A percentile compares a stretch with the other conserved stretches of the same genome.
Conservation (phyloP, 2,113 vertebrate species). For the Parus major region DNA sequence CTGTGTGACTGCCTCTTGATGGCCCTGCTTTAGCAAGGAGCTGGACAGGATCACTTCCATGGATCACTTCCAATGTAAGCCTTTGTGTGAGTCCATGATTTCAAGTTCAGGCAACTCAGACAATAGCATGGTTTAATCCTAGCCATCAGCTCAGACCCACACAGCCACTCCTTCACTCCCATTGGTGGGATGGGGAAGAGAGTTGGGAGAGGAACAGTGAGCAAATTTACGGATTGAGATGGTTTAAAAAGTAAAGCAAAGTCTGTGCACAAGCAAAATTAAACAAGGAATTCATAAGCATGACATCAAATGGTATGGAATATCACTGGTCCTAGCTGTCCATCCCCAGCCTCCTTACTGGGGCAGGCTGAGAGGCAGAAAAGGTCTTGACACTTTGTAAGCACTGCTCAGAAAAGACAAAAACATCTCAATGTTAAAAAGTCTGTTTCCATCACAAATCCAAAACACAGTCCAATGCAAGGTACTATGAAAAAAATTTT, state of each 20-base stretch:
- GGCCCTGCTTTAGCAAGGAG: fast-evolving
- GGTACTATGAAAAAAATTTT: background rate
- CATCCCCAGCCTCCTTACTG: background rate
- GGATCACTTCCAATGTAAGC: background rate
- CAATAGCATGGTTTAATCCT: background rate
- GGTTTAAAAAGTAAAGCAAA: background rate
- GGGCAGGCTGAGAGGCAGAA: background rate
- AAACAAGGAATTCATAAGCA: background rate
- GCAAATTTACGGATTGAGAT: background rate
- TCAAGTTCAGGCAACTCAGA: background rate
- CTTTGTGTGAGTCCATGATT: background rate
- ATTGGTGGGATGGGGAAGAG: background rate
- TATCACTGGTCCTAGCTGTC: background rate
- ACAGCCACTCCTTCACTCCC: background rate
- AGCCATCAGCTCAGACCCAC: background rate
- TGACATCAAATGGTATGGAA: fast-evolving
- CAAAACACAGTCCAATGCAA: background rate
- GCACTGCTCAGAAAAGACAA: background rate
- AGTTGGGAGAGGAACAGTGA: background rate
- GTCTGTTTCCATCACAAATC: background rate
- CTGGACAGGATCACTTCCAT: background rate
- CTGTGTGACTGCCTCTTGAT: background rate
- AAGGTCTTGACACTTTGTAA: background rate
- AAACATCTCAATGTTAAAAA: background rate
- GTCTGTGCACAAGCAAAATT: too few species aligned